Base-by-base conservation (phyloP, 2,888 invertebrate species). In the Nineta flava region DNA sequence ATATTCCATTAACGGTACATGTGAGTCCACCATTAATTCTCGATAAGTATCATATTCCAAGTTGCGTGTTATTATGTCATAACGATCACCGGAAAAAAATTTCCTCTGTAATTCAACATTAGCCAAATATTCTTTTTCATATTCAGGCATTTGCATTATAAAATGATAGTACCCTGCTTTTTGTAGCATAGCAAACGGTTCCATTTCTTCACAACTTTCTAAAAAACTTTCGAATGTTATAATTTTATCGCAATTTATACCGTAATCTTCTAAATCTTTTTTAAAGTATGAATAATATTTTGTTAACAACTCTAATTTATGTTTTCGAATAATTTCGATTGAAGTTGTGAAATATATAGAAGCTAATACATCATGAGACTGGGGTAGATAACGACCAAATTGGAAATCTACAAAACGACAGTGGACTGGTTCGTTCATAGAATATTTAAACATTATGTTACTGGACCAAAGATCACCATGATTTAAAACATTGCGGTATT, bases 301-400 rank as follows among this genome's bases (percentile, higher is more conserved):
- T 21, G 13, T 21, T 10, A 44, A 21, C 13, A 44, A 19, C 3
- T 9, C 2, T 3, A 16, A 16, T 12, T 44, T n/a, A 12, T 44
- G 9, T 3, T 44, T 17, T 44, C 19, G 3, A 13, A 10, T 9
- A 7, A 21, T 9, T 44, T 44, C 13, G 1, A 7, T 7, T 16
- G 17, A 17, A 3, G 44, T 44, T 13, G 13, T 44, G 17, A 44
- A 19, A 44, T 44, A 21, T 26, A 44, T 19, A 9, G 26, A 17
- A 12, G 13, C 2, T 61, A 77, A 70, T 1, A 81, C 67, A 56
- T 86, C 85, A 44, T 79, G 70, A 16, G 78, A 73, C 1, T 81
- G 78, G 0, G 83, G 81, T 13, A 75, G 75, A 58, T 78, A 83
- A 51, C 67, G 55, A 1, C 58, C 59, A 31, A 59, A 59, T 58